Base-by-base conservation (phyloP, 92 coral and sea anemone species). In the Epizoanthus rinbou region DNA sequence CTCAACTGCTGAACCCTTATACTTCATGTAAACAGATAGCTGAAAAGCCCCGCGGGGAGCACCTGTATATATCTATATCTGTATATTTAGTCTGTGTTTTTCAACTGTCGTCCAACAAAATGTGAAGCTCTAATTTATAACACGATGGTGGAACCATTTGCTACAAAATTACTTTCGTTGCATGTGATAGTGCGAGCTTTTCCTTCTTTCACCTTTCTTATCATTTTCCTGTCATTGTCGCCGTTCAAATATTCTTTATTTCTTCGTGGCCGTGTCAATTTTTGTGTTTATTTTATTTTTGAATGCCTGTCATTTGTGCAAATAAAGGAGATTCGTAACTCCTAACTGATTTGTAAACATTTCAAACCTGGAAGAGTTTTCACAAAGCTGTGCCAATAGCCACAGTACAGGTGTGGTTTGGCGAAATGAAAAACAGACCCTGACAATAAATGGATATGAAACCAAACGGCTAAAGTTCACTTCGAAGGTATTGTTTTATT, bases 291-390 rank as follows among this genome's bases (percentile, higher is more conserved):
- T 65, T 65, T 28, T 2, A 37, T 28, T 65, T 10, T 67, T 67
- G 73, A 67, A 37, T 67, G 15, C 47, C 35, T 22, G 25, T 33
- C 73, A 3, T 11, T 28, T 65, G 70, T 23, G 70, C 43, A 16
- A 16, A 65, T 65, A 67, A 15, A 67, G 8, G n/a, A 67, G 47
- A 24, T 67, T 65, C 47, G 47, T 4, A 67, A 64, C 39, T 50
- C 50, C 54, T 50, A 50, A 50, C 54, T 50, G 54, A 19, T 67
- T 10, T 67, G 22, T 24, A 67, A 67, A 67, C 39, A 67, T 16
- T 67, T 67, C 47, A 67, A 67, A 67, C 73, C 21, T 67, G 50
- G 8, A 33, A 67, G 73, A 67, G 47, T 14, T 67, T 33, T 67
- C 47, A 33, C 73, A 67, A 63, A 67, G 73, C 73, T 67, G 73